Percentiles rank a stretch among this genome's conserved stretches.
Evolutionary conservation across 1,140 invertebrate genomes (phyloP).

Genomic region (Drosophila pseudoananassae): DNA sequence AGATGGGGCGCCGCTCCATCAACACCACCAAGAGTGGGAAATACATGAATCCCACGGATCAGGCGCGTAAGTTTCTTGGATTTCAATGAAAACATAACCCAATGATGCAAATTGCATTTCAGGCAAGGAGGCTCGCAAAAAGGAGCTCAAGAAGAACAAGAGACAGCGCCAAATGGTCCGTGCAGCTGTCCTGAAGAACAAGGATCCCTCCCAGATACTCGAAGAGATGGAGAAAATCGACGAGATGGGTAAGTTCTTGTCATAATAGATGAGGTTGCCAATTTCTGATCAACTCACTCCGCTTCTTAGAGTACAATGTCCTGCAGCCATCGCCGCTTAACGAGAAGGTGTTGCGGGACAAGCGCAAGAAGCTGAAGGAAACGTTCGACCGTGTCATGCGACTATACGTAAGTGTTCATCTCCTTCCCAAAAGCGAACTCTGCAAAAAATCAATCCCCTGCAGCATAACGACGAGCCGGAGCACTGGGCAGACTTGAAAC

Average conservation of each 20-base stretch:
- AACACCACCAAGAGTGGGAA: slow-evolving; percentile 99
- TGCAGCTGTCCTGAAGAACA: slow-evolving; percentile 98
- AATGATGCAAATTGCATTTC: slow-evolving; percentile 4
- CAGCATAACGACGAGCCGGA: slow-evolving; percentile 98
- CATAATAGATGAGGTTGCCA: neutral
- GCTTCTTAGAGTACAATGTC: slow-evolving; percentile 94
- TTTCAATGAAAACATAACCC: neutral
- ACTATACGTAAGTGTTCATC: slow-evolving; percentile 94
- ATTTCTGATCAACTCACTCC: slow-evolving; percentile 14
- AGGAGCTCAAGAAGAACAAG: slow-evolving; percentile 99
- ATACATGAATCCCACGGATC: slow-evolving; percentile 99
- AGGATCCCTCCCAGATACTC: slow-evolving; percentile 97
- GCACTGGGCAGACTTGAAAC: slow-evolving; percentile 95
- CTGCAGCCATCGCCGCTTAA: slow-evolving; percentile 96
- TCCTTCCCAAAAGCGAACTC: slow-evolving; percentile 6
- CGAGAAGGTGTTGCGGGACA: slow-evolving; percentile 98
- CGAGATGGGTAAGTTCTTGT: slow-evolving; percentile 92
- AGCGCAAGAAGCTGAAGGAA: slow-evolving; percentile 97
- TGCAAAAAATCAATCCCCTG: neutral
- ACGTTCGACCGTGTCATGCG: slow-evolving; percentile 96
- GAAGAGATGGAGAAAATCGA: slow-evolving; percentile 99
- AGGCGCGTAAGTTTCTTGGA: slow-evolving; percentile 92
- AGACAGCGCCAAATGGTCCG: slow-evolving; percentile 97
- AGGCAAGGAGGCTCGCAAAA: slow-evolving; percentile 99
- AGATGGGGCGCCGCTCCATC: slow-evolving; percentile 97